A percentile compares a stretch with the other conserved stretches of the same genome.
Conservation (phyloP, 2,888 invertebrate species). For the Drosophila multiciliata region DNA sequence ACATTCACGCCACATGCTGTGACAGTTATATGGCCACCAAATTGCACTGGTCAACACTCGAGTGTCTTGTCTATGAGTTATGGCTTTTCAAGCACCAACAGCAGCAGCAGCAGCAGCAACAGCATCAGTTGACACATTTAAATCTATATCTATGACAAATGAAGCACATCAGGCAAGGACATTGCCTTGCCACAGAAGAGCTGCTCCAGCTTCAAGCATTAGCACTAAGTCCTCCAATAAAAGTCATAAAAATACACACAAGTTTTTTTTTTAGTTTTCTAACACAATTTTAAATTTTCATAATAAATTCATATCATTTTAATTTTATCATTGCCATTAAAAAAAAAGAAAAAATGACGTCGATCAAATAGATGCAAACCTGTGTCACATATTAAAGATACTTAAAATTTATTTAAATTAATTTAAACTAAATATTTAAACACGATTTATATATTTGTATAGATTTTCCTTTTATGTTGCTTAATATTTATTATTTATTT, state of each 20-base stretch:
- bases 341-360: neutral
- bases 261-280: neutral
- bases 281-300: neutral
- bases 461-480: neutral
- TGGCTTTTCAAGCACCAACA: constrained; percentile 52
- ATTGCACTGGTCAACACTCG: constrained; percentile 50
- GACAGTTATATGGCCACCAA: constrained; percentile 66
- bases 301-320: neutral
- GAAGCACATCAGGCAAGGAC: constrained; percentile 38
- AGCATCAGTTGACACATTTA: constrained; percentile 56
- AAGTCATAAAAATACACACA: neutral
- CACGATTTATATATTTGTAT: neutral
- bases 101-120: constrained; percentile 7
- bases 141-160: constrained; percentile 57
- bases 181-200: constrained; percentile 13
- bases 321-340: neutral
- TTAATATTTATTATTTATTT: neutral
- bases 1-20: constrained; percentile 71
- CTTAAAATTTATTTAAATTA: neutral
- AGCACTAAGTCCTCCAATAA: neutral
- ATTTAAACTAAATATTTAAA: neutral
- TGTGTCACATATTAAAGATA: neutral
- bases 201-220: neutral
- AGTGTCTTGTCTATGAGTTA: constrained; percentile 62
- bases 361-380: neutral